Conservation (phyloP, 2,113 vertebrate genomes). For the Aspidoscelis tigris region DNA sequence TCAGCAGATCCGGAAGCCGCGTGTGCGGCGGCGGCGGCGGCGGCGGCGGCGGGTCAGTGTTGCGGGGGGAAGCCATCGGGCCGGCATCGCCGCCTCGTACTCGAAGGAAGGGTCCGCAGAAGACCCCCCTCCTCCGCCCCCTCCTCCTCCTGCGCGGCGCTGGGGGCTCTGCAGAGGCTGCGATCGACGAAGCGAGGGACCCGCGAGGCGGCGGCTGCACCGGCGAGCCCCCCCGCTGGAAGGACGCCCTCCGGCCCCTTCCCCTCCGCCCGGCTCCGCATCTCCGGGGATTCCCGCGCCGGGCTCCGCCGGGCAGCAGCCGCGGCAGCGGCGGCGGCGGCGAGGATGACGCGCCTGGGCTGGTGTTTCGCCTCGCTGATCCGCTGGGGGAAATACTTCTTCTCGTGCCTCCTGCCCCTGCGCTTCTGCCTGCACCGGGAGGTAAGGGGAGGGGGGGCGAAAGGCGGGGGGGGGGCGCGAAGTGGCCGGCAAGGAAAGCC, state of each 20-base stretch:
- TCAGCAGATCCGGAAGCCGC: constrained; percentile 27
- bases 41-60: background rate
- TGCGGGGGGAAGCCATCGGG: constrained; percentile 3
- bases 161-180: constrained; percentile 32
- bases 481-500: background rate
- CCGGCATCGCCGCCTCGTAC: background rate
- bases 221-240: background rate
- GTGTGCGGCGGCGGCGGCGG: background rate
- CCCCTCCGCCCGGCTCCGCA: background rate
- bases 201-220: background rate
- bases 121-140: background rate
- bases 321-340: background rate
- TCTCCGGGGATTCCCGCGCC: background rate
- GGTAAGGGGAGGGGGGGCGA: constrained; percentile 47
- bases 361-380: constrained; percentile 84
- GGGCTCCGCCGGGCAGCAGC: background rate
- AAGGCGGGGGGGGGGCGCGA: no score
- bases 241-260: background rate
- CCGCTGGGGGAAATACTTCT: constrained; percentile 83
- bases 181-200: background rate
- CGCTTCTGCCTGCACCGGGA: constrained; percentile 67
- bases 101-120: background rate
- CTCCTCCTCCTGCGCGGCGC: background rate
- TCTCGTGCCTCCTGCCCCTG: constrained; percentile 83
- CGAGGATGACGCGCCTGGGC: constrained; percentile 80